Evolutionary conservation across 2,888 invertebrate genomes (phyloP), one percentile per base, ranked within the genome.

Genomic region (Azorinus chamasolen): DNA sequence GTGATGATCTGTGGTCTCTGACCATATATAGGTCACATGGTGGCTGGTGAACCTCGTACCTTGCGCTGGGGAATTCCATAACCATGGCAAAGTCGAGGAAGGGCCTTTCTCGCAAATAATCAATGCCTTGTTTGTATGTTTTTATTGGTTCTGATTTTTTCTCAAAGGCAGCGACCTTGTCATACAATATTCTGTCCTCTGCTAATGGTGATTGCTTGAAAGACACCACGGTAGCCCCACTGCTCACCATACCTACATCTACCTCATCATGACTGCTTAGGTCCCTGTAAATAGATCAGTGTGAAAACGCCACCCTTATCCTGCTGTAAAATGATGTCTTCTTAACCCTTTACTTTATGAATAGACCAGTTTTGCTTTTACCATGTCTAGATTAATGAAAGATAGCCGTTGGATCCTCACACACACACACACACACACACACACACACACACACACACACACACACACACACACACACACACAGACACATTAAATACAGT

Each of bases 1-100:
- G 74, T 10, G 58, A 78, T 5, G 76, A 62, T n/a, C 75, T 68
- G 12, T 78, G 55, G 12, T 84, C 87, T 24, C 77, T 82, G 8
- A 89, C 80, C 72, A 84, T 77, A 32, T 86, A 87, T n/a, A 90
- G 76, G 48, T 90, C 84, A 68, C 91, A 91, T 0, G 89, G 87
- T 14, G 62, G 51, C 48, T 83, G 83, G 39, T 82, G 79, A 0
- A 83, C 64, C 22, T 72, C 66, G 73, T 84, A 88, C 53, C 84
- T 86, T 0, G 89, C 89, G 77, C 86, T 86, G n/a, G 81, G 61
- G 0, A 88, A 86, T 64, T 91, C 91, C 55, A 88, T 82, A 59
- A 91, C 83, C 22, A 90, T 78, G 25, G 87, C 90, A 46, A 81
- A 88, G 1, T 79, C 79, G 6, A 73, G 50, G 12, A 66, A 68